Conservation (phyloP, 1,140 invertebrate species). For the Dryas iulia region DNA sequence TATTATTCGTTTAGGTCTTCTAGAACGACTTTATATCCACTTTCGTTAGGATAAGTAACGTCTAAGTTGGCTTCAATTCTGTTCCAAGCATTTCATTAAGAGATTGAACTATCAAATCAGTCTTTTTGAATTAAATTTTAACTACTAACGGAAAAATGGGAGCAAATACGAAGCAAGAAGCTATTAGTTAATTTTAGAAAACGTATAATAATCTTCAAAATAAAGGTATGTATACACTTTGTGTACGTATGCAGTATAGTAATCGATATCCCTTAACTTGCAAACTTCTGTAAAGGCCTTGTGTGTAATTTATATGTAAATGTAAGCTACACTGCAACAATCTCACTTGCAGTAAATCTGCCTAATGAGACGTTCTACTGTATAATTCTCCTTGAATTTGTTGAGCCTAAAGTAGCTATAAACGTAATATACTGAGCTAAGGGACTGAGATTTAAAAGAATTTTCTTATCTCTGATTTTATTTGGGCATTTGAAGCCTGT, state of each 20-base stretch:
- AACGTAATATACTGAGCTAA: neutral
- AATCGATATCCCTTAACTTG: neutral
- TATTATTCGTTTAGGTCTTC: too few relatives aligned
- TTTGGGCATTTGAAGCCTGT: neutral
- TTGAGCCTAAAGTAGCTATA: neutral
- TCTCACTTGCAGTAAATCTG: constrained; percentile 16
- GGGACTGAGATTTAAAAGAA: neutral
- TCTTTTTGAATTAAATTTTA: neutral
- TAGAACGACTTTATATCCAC: too few relatives aligned
- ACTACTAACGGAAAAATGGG: neutral
- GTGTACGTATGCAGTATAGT: too few relatives aligned
- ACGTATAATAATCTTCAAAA: too few relatives aligned
- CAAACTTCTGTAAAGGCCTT: neutral
- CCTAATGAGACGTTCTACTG: constrained; percentile 8
- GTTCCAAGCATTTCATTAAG: neutral
- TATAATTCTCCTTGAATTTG: constrained; percentile 8
- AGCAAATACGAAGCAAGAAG: neutral
- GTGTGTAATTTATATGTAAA: constrained; percentile 17
- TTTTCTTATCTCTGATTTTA: neutral
- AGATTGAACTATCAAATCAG: too few relatives aligned
- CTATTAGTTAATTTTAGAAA: too few relatives aligned
- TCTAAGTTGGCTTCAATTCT: too few relatives aligned
- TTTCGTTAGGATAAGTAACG: too few relatives aligned
- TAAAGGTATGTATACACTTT: too few relatives aligned
- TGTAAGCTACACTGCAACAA: constrained; percentile 9